These are phyloP conservation scores for Phrynocephalus guinanensis DNA, from an alignment of 2,797 vertebrate genomes.

Conservation along the genomic window DNA sequence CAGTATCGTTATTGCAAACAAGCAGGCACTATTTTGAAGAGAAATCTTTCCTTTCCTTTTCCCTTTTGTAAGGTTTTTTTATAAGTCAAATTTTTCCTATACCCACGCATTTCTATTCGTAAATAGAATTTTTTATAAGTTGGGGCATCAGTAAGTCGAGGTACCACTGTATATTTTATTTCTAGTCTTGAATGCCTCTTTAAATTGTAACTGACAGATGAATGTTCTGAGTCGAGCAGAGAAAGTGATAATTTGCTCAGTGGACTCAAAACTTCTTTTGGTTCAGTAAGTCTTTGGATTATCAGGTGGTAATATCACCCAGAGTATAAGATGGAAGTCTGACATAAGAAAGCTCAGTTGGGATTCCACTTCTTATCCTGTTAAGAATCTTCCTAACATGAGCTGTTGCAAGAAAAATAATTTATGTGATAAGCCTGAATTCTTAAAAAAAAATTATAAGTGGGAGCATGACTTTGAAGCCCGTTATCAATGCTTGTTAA, in stretches of 20 bases:
- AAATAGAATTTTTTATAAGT: too few relatives aligned
- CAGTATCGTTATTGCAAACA: too few relatives aligned
- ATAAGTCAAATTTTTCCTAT: too few relatives aligned
- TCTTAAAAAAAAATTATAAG: background rate
- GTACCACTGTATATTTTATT: too few relatives aligned
- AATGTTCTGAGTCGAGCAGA: constrained; percentile 26
- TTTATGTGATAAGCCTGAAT: constrained; percentile 28
- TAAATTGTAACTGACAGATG: constrained; percentile 28
- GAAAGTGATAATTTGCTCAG: constrained; percentile 22
- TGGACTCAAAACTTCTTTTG: constrained; percentile 39
- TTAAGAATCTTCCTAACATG: constrained; percentile 29
- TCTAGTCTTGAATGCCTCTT: constrained; percentile 27
- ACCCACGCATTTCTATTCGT: too few relatives aligned
- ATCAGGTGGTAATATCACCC: constrained; percentile 47
- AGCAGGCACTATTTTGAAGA: too few relatives aligned
- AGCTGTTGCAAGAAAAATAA: constrained; percentile 41
- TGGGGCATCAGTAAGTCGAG: too few relatives aligned
- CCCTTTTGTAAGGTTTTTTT: too few relatives aligned
- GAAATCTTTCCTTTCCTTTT: too few relatives aligned
- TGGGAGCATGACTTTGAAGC: background rate
- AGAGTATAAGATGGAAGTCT: constrained; percentile 55
- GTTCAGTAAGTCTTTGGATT: constrained; percentile 63
- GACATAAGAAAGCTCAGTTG: constrained; percentile 48
- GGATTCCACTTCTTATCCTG: constrained; percentile 41
- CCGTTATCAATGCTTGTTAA: background rate